phyloP scores from a whole-genome alignment of 1,140 invertebrate genomes.

The Agraylea sexmaculata region DNA sequence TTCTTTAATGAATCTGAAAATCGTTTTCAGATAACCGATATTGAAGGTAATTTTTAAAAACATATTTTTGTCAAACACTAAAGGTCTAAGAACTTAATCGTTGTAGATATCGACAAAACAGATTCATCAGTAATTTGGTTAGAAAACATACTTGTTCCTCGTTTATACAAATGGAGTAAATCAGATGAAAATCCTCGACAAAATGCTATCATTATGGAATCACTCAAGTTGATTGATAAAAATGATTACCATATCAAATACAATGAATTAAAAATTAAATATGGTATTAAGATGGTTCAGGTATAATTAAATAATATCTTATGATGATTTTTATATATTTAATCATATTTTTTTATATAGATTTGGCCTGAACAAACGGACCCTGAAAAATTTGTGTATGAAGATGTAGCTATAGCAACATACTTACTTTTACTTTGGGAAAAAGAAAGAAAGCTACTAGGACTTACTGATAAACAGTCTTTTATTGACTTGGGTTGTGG shows the following conservation, averaged over 20 bases:
- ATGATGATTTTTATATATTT: constrained; percentile 6
- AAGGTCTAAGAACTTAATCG: too few relatives aligned
- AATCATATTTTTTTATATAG: constrained; percentile 29
- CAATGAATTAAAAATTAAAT: constrained; percentile 65
- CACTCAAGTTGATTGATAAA: constrained; percentile 53
- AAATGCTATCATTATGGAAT: constrained; percentile 29
- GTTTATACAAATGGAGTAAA: constrained; percentile 15
- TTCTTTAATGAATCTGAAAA: too few relatives aligned
- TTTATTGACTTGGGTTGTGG: constrained; percentile 96
- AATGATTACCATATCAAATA: constrained; percentile 65
- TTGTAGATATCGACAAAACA: too few relatives aligned
- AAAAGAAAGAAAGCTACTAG: constrained; percentile 34
- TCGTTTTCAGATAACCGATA: too few relatives aligned
- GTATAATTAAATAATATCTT: constrained; percentile 26
- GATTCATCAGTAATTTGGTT: constrained; percentile 14
- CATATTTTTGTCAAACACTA: too few relatives aligned
- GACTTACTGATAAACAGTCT: constrained; percentile 39
- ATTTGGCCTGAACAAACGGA: constrained; percentile 87
- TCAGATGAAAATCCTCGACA: constrained; percentile 9
- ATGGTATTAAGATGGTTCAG: constrained; percentile 59
- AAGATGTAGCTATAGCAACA: constrained; percentile 90
- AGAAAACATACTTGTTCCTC: constrained; percentile 15
- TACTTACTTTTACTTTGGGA: constrained; percentile 80
- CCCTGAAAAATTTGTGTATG: constrained; percentile 89
- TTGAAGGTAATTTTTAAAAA: too few relatives aligned